Evolutionary conservation across 2,797 vertebrate genomes (phyloP), one percentile per base, ranked within the genome.

Genomic region (Cynodonichthys magdalenae): DNA sequence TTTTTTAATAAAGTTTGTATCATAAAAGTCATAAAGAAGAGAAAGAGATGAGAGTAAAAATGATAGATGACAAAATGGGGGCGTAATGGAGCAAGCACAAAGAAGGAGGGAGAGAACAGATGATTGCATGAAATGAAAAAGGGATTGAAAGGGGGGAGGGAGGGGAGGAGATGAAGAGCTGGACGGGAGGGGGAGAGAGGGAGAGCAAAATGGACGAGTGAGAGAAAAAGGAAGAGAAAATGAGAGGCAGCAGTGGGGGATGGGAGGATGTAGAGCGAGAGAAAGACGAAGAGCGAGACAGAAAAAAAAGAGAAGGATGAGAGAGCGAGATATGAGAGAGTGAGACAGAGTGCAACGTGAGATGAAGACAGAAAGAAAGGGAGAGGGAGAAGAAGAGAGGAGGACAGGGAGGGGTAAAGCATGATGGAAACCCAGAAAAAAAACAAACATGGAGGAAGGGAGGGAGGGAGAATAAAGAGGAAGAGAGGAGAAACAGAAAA

Each of bases 101-200:
- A 71, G 60, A 78, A 63, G 47, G 63, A 85, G 74, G 77, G 80
- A 86, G 79, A 79, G 81, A 90, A 85, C 85, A 89, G 80, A 91
- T 90, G 87, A 90, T 87, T 89, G 84, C 85, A 87, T 79, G 79
- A 85, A 91, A 90, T 91, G 87, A 91, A 88, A 88, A 83, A 89
- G 85, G 84, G 89, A 89, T 79, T 86, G 88, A 86, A 74, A 77
- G 81, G 85, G 66, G 86, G 68, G 79, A 82, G 82, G 76, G 83
- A 77, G 79, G 74, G 81, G 86, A 83, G 79, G 85, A 83, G 87
- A 86, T 85, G 85, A 86, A 82, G 80, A 85, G 79, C 71, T 60
- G 61, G 67, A 75, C 0, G 72, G 86, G 82, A 83, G 82, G 74
- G 86, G 71, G 79, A 77, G 75, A 48, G 46, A 47, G 75, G 80